phyloP scores from a whole-genome alignment of 2,113 vertebrate genomes.

The Hippocampus guttulatus region DNA sequence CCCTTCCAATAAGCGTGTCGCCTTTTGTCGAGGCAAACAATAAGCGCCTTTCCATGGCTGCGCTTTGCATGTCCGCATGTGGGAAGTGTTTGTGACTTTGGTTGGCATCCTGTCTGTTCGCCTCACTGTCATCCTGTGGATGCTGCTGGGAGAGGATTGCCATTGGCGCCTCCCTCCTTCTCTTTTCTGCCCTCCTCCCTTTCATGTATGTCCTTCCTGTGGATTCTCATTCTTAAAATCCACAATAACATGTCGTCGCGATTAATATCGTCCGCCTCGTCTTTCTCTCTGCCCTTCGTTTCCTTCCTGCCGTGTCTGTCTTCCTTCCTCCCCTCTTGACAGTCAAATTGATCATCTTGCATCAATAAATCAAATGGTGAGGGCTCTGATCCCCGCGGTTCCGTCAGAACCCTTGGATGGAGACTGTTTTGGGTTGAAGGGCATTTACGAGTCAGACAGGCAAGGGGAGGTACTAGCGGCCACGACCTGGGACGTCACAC shows the following conservation, averaged over 20 bases:
- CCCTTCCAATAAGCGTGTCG: slow-evolving; percentile 39
- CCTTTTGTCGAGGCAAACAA: slow-evolving; percentile 25
- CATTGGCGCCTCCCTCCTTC: slow-evolving; percentile 35
- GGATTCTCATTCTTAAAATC: slow-evolving; percentile 2
- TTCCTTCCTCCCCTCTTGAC: background rate
- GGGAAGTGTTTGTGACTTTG: slow-evolving; percentile 58
- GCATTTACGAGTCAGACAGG: slow-evolving; percentile 17
- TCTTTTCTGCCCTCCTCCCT: slow-evolving; percentile 4
- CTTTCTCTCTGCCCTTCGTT: background rate
- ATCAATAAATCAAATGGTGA: slow-evolving; percentile 7
- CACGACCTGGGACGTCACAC: slow-evolving; percentile 51
- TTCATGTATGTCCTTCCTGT: background rate
- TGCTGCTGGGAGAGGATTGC: slow-evolving; percentile 42
- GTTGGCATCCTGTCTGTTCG: slow-evolving; percentile 61
- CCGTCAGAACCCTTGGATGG: slow-evolving; percentile 10
- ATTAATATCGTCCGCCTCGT: background rate
- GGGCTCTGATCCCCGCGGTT: background rate
- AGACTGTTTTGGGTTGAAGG: slow-evolving; percentile 19
- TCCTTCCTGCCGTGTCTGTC: background rate
- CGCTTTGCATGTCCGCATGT: slow-evolving; percentile 38
- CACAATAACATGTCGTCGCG: background rate
- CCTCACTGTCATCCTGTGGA: slow-evolving; percentile 61
- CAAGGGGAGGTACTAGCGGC: slow-evolving; percentile 30
- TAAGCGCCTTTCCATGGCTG: slow-evolving; percentile 19
- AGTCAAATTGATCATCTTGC: background rate